Conservation (phyloP, 2,113 vertebrate species). For the Chrysochloris asiatica region DNA sequence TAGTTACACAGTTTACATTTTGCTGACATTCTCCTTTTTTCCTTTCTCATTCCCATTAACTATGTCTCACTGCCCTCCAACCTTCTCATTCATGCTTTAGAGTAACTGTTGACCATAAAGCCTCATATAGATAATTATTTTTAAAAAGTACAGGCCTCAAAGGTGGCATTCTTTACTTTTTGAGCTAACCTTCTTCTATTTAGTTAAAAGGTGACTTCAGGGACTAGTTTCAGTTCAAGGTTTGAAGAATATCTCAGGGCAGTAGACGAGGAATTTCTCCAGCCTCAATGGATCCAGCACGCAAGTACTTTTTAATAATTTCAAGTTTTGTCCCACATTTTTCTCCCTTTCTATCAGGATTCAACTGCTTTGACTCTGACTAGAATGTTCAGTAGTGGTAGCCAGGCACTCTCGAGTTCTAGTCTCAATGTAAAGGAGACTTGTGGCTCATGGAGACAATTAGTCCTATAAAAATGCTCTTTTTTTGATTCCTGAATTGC, state of each 20-base stretch:
- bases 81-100: neutral
- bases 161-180: too few species aligned
- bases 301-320: neutral
- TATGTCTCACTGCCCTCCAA: neutral
- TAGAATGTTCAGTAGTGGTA: neutral
- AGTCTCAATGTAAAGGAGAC: neutral
- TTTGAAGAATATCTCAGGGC: too few species aligned
- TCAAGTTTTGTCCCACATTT: neutral
- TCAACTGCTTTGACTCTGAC: neutral
- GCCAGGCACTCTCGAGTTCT: neutral
- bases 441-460: neutral
- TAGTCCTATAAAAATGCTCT: too few species aligned
- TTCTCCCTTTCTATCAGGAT: neutral
- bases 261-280: too few species aligned
- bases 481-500: neutral
- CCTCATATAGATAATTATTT: neutral
- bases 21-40: neutral
- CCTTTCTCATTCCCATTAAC: neutral
- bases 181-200: too few species aligned
- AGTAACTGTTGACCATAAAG: neutral
- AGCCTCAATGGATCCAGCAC: neutral
- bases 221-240: too few species aligned
- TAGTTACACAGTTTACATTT: neutral
- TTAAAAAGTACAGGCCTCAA: neutral
- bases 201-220: too few species aligned